phyloP scores from a whole-genome alignment of 1,140 invertebrate species.

The Meloidogyne hapla region DNA sequence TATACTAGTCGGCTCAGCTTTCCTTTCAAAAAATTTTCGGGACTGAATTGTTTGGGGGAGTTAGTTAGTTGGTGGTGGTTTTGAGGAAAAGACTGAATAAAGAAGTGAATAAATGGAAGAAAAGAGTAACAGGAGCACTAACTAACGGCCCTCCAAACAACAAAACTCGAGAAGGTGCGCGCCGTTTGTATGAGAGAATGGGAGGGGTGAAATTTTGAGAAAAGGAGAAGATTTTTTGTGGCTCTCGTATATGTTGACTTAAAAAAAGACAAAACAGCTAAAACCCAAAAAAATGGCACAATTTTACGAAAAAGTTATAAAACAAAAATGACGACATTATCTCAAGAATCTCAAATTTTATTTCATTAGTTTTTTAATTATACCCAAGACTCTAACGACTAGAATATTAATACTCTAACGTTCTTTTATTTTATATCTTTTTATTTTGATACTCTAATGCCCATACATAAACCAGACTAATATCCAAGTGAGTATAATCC shows the following conservation, averaged over 20 bases:
- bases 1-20: neutral
- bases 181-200: neutral
- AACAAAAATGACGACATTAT: no score
- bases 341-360: no score
- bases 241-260: neutral
- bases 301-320: neutral
- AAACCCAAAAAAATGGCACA: neutral
- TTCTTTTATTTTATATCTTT: no score
- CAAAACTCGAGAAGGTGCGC: conserved; percentile 1
- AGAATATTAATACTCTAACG: no score
- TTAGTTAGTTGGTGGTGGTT: neutral
- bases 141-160: neutral
- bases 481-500: no score
- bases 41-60: neutral
- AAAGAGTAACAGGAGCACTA: no score
- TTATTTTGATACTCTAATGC: no score
- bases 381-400: no score
- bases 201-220: conserved; percentile 2
- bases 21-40: neutral
- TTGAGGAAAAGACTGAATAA: neutral
- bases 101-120: neutral
- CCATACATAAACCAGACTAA: no score
- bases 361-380: no score
- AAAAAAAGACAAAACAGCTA: neutral
- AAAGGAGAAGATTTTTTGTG: neutral